Base-by-base conservation (phyloP, 2,113 vertebrate genomes). In the Pitta sordida region DNA sequence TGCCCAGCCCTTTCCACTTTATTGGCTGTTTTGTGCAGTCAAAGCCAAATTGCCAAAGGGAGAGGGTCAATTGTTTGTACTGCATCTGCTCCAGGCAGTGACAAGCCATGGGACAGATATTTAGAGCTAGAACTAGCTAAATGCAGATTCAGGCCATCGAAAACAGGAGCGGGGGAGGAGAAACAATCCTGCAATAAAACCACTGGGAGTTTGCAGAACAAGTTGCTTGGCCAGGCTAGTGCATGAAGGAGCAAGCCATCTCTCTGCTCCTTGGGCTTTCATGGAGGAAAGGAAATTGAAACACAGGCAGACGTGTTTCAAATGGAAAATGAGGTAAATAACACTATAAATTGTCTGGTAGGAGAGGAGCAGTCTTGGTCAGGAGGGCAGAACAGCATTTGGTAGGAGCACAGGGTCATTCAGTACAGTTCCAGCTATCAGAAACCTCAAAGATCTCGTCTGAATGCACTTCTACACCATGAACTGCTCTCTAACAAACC, bases 1-100 rank as follows among this genome's bases (percentile, higher is more conserved):
- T 91, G 75, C 78, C 75, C 60, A 87, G 63, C 64, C 75, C 79
- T 92, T 94, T 85, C 87, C 59, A 55, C 68, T 94, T 95, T 90
- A 94, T 91, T 83, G 91, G 84, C 51, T 96, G 87, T 73, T 95
- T 62, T 85, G 63, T 74, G 78, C 82, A 92, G 89, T 67, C 91
- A 80, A 86, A 92, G 84, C 43, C 78, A 94, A 91, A 95, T 17
- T 55, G 94, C 87, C 75, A 29, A 43, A 91, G 95, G 91, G 49
- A 92, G 43, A 75, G 58, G 71, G 82, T 90, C 89, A 93, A 94
- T 95, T 55, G 4, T 96, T 95, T 70, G 68, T 5, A 1, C 51
- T 93, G 41, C 64, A 67, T 77, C 71, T 65, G 82, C 90, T 83
- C 64, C 89, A 70, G 84, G 93, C 87, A 88, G 67, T 27, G 56